These are phyloP conservation scores for Thalassophryne amazonica DNA, from an alignment of 2,797 vertebrate genomes.

Conservation along the genomic window DNA sequence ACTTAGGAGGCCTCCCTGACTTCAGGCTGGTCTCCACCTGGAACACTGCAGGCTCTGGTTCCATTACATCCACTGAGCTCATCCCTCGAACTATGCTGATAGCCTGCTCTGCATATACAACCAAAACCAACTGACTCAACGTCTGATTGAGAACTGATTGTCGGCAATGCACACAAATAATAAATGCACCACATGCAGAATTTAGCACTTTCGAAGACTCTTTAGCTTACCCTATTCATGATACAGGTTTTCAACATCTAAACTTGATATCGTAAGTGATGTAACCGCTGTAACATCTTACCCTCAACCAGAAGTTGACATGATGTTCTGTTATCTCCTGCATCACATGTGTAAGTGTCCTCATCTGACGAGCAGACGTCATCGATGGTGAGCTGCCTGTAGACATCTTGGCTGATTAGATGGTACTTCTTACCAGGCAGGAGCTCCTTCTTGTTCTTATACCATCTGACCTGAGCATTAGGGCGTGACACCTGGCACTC, in stretches of 20 bases:
- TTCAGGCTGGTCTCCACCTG: constrained; percentile 89
- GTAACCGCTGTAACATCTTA: constrained; percentile 50
- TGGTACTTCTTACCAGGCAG: constrained; percentile 80
- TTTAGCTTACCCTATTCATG: not conserved
- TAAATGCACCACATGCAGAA: not conserved
- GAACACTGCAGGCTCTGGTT: constrained; percentile 87
- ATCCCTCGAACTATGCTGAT: constrained; percentile 87
- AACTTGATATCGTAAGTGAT: not conserved
- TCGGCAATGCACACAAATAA: not conserved
- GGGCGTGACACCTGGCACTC: constrained; percentile 94
- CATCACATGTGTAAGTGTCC: constrained; percentile 91
- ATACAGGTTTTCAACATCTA: too few species aligned
- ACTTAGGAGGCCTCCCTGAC: constrained; percentile 86
- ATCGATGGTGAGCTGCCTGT: constrained; percentile 89
- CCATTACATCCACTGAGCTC: constrained; percentile 85
- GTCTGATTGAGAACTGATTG: not conserved
- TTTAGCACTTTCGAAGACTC: too few species aligned
- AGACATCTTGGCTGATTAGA: constrained; percentile 86
- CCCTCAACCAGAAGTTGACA: constrained; percentile 95
- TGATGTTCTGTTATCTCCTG: constrained; percentile 86
- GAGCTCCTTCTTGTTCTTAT: constrained; percentile 81
- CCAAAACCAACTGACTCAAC: constrained; percentile 17
- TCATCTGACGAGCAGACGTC: constrained; percentile 88
- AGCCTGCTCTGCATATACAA: constrained; percentile 85
- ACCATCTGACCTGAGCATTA: constrained; percentile 89